Evolutionary conservation across 2,888 invertebrate species (phyloP), one percentile per base, ranked within the genome.

Genomic region (Bellardia bayeri): DNA sequence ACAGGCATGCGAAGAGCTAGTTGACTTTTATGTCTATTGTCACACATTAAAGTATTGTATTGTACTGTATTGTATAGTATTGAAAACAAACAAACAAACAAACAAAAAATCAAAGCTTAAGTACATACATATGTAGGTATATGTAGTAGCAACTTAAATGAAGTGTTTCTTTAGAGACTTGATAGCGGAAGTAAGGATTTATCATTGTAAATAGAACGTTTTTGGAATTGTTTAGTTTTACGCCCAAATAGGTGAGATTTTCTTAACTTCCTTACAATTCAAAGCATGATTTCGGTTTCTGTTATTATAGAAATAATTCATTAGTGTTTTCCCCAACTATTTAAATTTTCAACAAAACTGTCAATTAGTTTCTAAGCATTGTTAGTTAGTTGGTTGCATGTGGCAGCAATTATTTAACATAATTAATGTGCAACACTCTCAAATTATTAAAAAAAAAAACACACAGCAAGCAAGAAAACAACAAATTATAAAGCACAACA

Each of bases 381-480:
- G 45, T 61, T 45, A 13, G 45, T 45, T 45, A 79, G 9, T 16
- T 3, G 37, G 2, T 11, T 45, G 14, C n/a, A 40, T 80, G 61
- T 63, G 75, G 63, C 69, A 49, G 56, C 85, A 63, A 71, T 51
- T 74, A 81, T 81, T 76, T 84, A 72, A 61, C 45, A 51, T 84
- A 81, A 87, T 87, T 87, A 81, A 84, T 84, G 72, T 84, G 61
- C 80, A 66, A 56, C 56, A 64, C 33, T 42, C 23, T 58, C 37
- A 72, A 56, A n/a, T 7, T 64, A 64, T 58, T 66, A 54, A 71
- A 71, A 23, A 61, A 69, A 14, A 13, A 11, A 66, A n/a, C n/a
- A 23, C 23, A 23, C 23, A 23, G 23, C 13, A 7, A 45, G 64
- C 40, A 23, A 42, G n/a, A 76, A 61, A n/a, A 51, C 51, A 16